Base-by-base conservation (phyloP, 2,888 invertebrate genomes). In the Drosophila paracracens region DNA sequence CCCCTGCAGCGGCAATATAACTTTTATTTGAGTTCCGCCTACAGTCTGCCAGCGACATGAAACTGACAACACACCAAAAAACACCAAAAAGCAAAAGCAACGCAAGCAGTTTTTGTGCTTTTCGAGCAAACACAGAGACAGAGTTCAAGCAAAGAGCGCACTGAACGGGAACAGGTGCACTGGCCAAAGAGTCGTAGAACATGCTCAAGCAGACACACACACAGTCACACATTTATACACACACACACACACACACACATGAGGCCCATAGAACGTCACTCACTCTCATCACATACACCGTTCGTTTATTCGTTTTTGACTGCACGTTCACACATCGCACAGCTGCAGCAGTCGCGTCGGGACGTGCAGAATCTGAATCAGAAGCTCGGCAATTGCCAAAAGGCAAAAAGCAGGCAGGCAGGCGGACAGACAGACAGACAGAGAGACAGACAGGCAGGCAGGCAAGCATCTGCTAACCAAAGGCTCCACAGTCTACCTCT, bases 1-100 rank as follows among this genome's bases (percentile, higher is more conserved):
- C 83, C 91, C 90, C 91, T 89, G 85, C 83, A 88, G 91, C 91
- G 74, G 83, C 89, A 90, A 82, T 89, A 91, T 88, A 85, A 84
- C 87, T 82, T 91, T 90, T 86, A 87, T 83, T 84, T 72, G 83
- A 88, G 86, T 74, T 88, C 82, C 86, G 86, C 86, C 86, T 86
- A 81, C 82, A 85, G 71, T 70, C 81, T 61, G 61, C 50, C 38
- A 48, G 59, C 63, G 59, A 74, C 67, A 72, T 59, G 59, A 10
- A 25, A 65, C 68, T 72, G 69, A 66, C 77, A 74, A 50, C 40
- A 43, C 43, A 54, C 33, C 33, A 35, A 66, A 36, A 40, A 57
- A 40, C 25, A 52, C 5, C 16, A 40, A 8, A n/a, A 21, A 21
- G n/a, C 57, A 59, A 27, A 11, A 27, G 36, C 38, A 38, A 8